These are phyloP conservation scores for Littorina saxatilis DNA, from an alignment of 1,140 invertebrate genomes.

Conservation along the genomic window DNA sequence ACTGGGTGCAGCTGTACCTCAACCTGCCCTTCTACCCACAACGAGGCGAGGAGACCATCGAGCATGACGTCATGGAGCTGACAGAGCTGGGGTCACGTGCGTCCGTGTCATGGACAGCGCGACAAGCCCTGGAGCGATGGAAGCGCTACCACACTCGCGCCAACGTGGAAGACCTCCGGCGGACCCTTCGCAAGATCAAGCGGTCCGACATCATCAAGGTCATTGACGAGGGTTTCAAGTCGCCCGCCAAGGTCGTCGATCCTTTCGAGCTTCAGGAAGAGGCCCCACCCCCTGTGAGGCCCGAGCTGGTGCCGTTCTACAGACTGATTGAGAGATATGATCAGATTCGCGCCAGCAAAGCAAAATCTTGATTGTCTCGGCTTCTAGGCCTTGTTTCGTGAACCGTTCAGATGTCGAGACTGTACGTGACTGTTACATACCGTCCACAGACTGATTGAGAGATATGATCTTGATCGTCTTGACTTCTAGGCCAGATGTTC, in stretches of 20 bases:
- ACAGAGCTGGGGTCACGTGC: constrained; percentile 42
- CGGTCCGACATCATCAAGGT: constrained; percentile 50
- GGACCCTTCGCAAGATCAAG: constrained; percentile 50
- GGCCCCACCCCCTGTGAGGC: constrained; percentile 42
- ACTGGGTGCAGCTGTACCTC: constrained; percentile 62
- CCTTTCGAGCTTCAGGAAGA: constrained; percentile 46
- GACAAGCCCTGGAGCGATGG: constrained; percentile 57
- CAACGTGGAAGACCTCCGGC: constrained; percentile 56
- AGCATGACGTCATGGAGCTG: constrained; percentile 61
- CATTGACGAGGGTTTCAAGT: constrained; percentile 50
- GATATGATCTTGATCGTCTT: constrained; percentile 51
- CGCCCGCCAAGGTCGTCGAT: constrained; percentile 41
- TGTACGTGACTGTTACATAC: too few relatives aligned
- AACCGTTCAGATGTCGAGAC: too few relatives aligned
- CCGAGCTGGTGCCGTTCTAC: constrained; percentile 59
- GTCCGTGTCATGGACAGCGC: constrained; percentile 34
- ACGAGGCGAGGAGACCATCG: constrained; percentile 63
- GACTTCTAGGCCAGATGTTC: too few relatives aligned
- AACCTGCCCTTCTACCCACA: constrained; percentile 61
- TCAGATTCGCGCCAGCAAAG: constrained; percentile 44
- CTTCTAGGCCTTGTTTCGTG: too few relatives aligned
- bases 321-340: constrained; percentile 60
- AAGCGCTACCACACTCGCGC: constrained; percentile 59
- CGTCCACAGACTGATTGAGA: too few relatives aligned
- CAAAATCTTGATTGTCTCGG: constrained; percentile 8